Conservation (phyloP, 37 sponge, comb jelly and placozoan species). For the Petrosia ficiformis region DNA sequence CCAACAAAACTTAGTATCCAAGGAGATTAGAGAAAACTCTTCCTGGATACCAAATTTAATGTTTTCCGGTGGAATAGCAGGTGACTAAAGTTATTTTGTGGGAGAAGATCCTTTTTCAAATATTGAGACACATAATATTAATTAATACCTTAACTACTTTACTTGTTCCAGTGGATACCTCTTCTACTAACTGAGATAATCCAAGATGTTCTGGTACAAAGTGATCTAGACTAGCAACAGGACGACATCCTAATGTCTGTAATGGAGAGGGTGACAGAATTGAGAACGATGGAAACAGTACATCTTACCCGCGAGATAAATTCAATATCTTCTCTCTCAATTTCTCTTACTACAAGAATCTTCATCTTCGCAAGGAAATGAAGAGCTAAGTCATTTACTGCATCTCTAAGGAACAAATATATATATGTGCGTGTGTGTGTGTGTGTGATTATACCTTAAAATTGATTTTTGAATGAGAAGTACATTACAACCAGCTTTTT, state of each 20-base stretch:
- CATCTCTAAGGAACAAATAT: conserved; percentile 65
- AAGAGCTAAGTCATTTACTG: conserved; percentile 93
- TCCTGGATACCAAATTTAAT: no score
- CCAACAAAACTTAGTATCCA: no score
- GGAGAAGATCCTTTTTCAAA: no score
- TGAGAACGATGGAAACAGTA: neutral
- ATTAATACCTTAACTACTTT: conserved; percentile 84
- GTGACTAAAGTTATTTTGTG: no score
- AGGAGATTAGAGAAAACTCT: no score
- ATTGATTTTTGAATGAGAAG: conserved; percentile 99
- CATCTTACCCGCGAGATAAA: conserved; percentile 81
- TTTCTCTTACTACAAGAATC: conserved; percentile 89
- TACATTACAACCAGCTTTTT: conserved; percentile 99
- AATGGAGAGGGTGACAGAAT: neutral
- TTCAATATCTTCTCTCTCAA: conserved; percentile 98
- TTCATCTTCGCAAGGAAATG: conserved; percentile 98
- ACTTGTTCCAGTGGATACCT: conserved; percentile 80
- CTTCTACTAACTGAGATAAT: conserved; percentile 90
- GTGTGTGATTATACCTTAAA: conserved; percentile 46
- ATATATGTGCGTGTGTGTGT: neutral
- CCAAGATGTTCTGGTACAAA: conserved; percentile 94
- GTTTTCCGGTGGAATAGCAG: no score
- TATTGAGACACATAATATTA: neutral
- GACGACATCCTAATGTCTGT: conserved; percentile 91
- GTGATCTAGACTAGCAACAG: conserved; percentile 96